Conservation (phyloP, 2,113 vertebrate species). For the Hippocampus guttulatus region DNA sequence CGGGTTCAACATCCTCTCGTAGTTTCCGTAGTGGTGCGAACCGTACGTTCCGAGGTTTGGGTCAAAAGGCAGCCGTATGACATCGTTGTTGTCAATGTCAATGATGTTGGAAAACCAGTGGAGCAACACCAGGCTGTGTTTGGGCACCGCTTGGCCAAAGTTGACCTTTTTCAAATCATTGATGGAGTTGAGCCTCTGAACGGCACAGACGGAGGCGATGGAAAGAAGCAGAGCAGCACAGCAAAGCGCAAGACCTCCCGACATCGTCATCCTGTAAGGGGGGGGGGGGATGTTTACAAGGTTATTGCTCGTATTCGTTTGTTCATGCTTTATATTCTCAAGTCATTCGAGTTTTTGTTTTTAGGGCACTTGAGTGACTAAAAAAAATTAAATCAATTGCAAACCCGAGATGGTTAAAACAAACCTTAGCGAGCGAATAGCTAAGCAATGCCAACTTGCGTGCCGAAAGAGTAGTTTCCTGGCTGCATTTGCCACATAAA, state of each 20-base stretch:
- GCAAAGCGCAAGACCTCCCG: neutral
- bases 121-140: conserved; percentile 53
- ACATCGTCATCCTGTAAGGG: conserved; percentile 32
- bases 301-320: neutral
- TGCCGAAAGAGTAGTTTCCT: neutral
- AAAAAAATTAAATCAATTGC: no score
- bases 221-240: conserved; percentile 25
- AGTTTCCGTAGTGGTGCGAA: conserved; percentile 56
- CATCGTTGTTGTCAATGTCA: conserved; percentile 26
- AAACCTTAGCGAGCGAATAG: neutral
- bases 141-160: conserved; percentile 37
- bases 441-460: neutral
- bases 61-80: conserved; percentile 45
- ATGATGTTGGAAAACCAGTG: conserved; percentile 58
- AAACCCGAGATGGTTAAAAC: no score
- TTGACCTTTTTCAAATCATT: conserved; percentile 40
- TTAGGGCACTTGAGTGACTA: no score
- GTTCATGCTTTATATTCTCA: neutral
- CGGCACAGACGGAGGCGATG: conserved; percentile 21
- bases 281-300: conserved; percentile 2
- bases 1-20: conserved; percentile 27
- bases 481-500: neutral
- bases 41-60: conserved; percentile 41
- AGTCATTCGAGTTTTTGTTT: neutral
- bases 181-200: conserved; percentile 33